These are phyloP conservation scores for Sinocyclocheilus grahami DNA, from an alignment of 2,113 vertebrate species.

Conservation along the genomic window DNA sequence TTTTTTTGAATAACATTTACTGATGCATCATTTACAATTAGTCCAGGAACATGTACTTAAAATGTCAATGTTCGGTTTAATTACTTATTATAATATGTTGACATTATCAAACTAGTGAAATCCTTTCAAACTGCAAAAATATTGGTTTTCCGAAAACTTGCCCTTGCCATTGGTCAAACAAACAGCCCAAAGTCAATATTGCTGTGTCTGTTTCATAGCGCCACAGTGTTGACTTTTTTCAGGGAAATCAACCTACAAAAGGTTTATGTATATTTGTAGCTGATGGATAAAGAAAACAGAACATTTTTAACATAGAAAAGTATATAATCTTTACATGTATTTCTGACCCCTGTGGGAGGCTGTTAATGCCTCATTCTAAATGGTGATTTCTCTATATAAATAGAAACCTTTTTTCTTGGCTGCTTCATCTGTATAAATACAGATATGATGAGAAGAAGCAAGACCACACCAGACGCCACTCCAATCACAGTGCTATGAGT, in stretches of 20 bases:
- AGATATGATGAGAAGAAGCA: conserved; percentile 91
- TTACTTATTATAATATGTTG: no score
- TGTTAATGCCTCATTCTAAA: neutral
- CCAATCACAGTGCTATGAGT: conserved; percentile 92
- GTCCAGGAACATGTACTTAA: no score
- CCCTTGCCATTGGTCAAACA: neutral
- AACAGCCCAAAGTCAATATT: neutral
- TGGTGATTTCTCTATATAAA: neutral
- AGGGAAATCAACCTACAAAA: neutral
- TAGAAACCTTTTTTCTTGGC: conserved; percentile 41
- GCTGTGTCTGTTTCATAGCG: neutral
- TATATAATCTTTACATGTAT: neutral
- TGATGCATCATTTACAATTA: no score
- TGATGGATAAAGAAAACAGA: neutral
- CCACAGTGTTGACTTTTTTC: conserved; percentile 3
- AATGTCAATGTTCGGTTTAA: no score
- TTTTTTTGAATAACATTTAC: no score
- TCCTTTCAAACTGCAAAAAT: neutral
- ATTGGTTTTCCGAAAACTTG: neutral
- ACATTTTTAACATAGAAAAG: neutral
- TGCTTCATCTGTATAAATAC: conserved; percentile 90
- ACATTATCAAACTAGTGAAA: no score
- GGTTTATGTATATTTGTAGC: neutral
- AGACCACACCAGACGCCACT: conserved; percentile 88
- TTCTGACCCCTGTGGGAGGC: neutral